Conservation (phyloP, 2,888 invertebrate genomes). For the Chaetoderma sp. region DNA sequence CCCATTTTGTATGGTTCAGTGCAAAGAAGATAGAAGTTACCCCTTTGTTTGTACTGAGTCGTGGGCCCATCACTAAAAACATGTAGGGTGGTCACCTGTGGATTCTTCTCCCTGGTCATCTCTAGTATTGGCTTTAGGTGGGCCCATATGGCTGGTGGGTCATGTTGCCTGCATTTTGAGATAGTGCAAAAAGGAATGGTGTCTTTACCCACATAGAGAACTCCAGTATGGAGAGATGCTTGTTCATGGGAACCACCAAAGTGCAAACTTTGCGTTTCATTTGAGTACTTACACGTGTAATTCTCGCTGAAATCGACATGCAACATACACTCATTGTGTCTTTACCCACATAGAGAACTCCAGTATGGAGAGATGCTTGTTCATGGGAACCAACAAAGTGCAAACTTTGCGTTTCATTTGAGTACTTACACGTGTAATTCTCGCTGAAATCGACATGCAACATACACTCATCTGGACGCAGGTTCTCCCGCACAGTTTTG, state of each 20-base stretch:
- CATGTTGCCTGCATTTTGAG: conserved; percentile 58
- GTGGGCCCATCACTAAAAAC: conserved; percentile 54
- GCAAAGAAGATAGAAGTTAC: conserved; percentile 59
- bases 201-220: conserved; percentile 10
- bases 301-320: conserved; percentile 64
- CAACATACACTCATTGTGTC: conserved; percentile 38
- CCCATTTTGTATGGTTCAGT: conserved; percentile 23
- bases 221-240: background rate
- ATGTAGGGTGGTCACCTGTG: conserved; percentile 29
- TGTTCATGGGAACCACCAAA: conserved; percentile 12
- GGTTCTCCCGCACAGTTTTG: background rate
- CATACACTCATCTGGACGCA: background rate
- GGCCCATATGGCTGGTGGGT: conserved; percentile 66
- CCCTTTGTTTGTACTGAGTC: conserved; percentile 64
- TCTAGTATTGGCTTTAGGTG: conserved; percentile 58
- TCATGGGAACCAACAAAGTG: conserved; percentile 2
- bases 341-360: background rate
- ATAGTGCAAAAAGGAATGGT: conserved; percentile 49
- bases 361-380: background rate
- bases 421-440: background rate
- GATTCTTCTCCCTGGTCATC: conserved; percentile 17
- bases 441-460: background rate
- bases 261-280: conserved; percentile 62
- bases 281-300: conserved; percentile 51
- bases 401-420: background rate